phyloP scores from a whole-genome alignment of 2,113 vertebrate genomes.

The Callionymus lyra region DNA sequence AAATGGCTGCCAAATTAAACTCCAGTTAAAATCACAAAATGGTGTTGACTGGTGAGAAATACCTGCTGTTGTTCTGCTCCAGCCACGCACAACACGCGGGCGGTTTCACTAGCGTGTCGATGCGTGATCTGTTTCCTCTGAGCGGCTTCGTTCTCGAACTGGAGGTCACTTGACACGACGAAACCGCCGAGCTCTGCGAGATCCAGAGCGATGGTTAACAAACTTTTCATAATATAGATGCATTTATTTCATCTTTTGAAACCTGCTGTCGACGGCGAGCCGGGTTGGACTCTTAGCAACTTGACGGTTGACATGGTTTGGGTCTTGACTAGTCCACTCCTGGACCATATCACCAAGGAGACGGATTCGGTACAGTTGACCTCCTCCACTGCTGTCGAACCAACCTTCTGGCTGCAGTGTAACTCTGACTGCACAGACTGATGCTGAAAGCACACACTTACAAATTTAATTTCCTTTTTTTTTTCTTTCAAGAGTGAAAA shows the following conservation, averaged over 20 bases:
- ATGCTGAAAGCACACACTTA: neutral
- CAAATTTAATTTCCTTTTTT: neutral
- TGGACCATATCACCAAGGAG: slow-evolving; percentile 38
- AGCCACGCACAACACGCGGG: slow-evolving; percentile 58
- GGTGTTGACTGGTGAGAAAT: slow-evolving; percentile 8
- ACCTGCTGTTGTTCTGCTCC: slow-evolving; percentile 58
- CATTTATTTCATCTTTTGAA: neutral
- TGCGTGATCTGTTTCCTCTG: slow-evolving; percentile 22
- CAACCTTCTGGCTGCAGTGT: slow-evolving; percentile 51
- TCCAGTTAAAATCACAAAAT: too few species aligned
- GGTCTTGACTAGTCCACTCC: slow-evolving; percentile 39
- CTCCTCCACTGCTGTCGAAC: slow-evolving; percentile 54
- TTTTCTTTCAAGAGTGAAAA: neutral
- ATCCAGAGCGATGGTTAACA: neutral
- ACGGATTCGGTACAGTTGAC: slow-evolving; percentile 67
- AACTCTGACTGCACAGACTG: slow-evolving; percentile 55
- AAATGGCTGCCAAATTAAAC: too few species aligned
- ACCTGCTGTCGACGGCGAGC: slow-evolving; percentile 42
- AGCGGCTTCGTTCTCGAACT: slow-evolving; percentile 52
- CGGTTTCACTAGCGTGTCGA: slow-evolving; percentile 43
- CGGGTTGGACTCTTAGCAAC: slow-evolving; percentile 59
- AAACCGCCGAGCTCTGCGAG: slow-evolving; percentile 31
- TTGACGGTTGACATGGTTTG: slow-evolving; percentile 53
- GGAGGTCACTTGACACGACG: slow-evolving; percentile 34
- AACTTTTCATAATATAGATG: neutral